Evolutionary conservation across 2,113 vertebrate genomes (phyloP), one percentile per base, ranked within the genome.

Genomic region (Solea solea): DNA sequence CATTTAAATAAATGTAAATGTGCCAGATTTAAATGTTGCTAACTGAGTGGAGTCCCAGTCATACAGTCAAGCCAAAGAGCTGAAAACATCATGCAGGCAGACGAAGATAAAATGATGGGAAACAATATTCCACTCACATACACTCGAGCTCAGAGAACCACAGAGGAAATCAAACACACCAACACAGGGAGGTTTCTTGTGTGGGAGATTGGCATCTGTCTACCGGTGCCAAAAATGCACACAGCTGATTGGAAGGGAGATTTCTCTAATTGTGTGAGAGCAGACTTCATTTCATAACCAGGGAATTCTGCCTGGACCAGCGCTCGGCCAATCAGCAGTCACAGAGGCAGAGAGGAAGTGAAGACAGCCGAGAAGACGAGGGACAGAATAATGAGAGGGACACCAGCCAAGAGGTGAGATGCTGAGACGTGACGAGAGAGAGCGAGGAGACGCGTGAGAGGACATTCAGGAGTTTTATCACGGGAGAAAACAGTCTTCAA

Each of bases 191-290:
- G 39, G 54, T 81, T 68, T 90, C 72, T 80, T 70, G 69, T 69
- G 65, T 54, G 70, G 13, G 41, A 78, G 86, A 86, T 86, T 90
- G 75, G 75, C 83, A 89, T 88, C 78, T 85, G 60, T 71, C 74
- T 60, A 15, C 59, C 49, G 15, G 50, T 77, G 86, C 88, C 90
- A 91, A 83, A 90, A 88, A 82, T 82, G 69, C 65, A 79, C 70
- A 80, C 79, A 70, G 80, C 73, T 83, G 85, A 88, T 86, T 80
- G 34, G 1, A 72, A 54, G 64, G 68, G 67, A 85, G 76, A 91
- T 89, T 90, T 83, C 61, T 79, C 66, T 75, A 65, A 88, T 78
- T 73, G 78, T 84, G 59, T 64, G 57, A 59, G 69, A 82, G 74
- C 51, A 76, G 46, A 52, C 72, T 74, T 78, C 42, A 74, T 61